Percentiles rank a stretch among this genome's conserved stretches.
Evolutionary conservation across 2,113 vertebrate species (phyloP).

Genomic region (Ailurus styani): DNA sequence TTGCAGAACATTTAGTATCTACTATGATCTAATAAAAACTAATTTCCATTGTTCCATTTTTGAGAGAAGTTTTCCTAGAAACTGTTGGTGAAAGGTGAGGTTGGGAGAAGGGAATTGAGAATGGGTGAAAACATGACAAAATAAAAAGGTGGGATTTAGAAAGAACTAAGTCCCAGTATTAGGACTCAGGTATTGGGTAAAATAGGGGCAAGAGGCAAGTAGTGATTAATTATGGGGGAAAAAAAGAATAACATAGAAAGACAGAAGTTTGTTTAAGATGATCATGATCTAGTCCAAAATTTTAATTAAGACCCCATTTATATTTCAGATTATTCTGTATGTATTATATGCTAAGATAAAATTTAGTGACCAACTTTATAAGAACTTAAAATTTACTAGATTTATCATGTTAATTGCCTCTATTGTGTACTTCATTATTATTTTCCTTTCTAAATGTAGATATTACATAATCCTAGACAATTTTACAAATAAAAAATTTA

Average conservation of each 20-base stretch:
- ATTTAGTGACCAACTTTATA: not conserved
- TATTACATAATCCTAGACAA: not conserved
- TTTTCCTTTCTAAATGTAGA: not conserved
- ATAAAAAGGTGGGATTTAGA: not conserved
- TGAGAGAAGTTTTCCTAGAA: not conserved
- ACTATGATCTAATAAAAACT: not conserved
- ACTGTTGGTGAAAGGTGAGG: not conserved
- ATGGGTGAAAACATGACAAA: not conserved
- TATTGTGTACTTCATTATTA: not conserved
- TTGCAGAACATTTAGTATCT: not conserved
- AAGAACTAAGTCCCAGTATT: not conserved
- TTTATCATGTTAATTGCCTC: not conserved
- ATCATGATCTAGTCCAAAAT: not conserved
- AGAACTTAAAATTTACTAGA: not conserved
- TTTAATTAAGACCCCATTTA: not conserved
- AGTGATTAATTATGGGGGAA: not conserved
- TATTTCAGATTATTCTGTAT: not conserved
- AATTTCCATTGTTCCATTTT: not conserved
- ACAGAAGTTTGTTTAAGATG: not conserved
- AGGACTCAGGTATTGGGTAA: not conserved
- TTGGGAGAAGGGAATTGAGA: not conserved
- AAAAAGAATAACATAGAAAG: not conserved
- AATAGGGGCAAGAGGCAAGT: not conserved
- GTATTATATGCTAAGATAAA: not conserved
- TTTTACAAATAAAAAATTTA: not conserved